Evolutionary conservation across 2,113 vertebrate genomes (phyloP).

Genomic region (Toxotes chatareus): DNA sequence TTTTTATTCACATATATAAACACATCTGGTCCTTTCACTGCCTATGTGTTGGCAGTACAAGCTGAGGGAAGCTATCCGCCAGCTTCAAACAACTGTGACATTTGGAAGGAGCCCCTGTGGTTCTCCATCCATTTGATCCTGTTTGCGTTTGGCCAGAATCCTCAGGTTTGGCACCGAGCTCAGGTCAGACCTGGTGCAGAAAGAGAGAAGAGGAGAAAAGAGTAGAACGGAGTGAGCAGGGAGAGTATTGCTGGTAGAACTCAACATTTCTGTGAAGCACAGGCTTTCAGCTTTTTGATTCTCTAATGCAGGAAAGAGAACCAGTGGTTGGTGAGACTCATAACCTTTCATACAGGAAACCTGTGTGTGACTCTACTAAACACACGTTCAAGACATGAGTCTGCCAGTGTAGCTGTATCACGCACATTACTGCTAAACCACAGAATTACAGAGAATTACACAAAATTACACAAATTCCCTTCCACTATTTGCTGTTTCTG

Average conservation of each 20-base stretch:
- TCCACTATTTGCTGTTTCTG: conserved; percentile 11
- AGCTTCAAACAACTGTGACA: conserved; percentile 83
- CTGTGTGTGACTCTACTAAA: conserved; percentile 24
- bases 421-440: conserved; percentile 34
- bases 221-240: conserved; percentile 32
- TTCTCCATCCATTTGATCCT: conserved; percentile 78
- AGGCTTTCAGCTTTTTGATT: conserved; percentile 21
- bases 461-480: conserved; percentile 21
- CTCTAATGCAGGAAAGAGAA: conserved; percentile 33
- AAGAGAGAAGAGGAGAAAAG: conserved; percentile 48
- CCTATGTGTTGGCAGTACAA: conserved; percentile 64
- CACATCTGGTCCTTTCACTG: conserved; percentile 68
- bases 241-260: conserved; percentile 52
- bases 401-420: conserved; percentile 33
- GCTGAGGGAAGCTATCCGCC: conserved; percentile 58
- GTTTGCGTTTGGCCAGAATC: conserved; percentile 72
- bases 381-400: background rate
- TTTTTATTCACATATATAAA: conserved; percentile 57
- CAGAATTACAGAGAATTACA: conserved; percentile 50
- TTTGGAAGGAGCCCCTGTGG: conserved; percentile 80
- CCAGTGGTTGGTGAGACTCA: background rate
- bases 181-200: conserved; percentile 58
- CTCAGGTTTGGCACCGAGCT: conserved; percentile 71
- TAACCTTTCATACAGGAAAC: conserved; percentile 47
- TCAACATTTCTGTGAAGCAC: conserved; percentile 37